Percentiles rank a stretch among this genome's conserved stretches.
Evolutionary conservation across 2,113 vertebrate species (phyloP).

Genomic region (Lampris incognitus): DNA sequence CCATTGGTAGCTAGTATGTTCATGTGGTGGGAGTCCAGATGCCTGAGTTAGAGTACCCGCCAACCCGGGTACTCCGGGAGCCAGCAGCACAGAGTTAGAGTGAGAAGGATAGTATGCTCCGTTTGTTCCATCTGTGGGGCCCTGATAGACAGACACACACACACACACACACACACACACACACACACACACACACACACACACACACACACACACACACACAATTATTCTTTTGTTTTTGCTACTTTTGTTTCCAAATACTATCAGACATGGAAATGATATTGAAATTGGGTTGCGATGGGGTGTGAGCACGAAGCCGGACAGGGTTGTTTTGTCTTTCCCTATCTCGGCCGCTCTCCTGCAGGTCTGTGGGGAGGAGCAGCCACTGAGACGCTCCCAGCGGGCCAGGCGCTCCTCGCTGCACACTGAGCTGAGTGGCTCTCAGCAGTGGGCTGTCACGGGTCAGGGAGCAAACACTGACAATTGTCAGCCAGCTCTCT

Average conservation of each 20-base stretch:
- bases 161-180: neutral
- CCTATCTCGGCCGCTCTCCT: constrained; percentile 29
- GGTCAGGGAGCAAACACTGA: constrained; percentile 75
- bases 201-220: neutral
- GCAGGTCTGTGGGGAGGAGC: constrained; percentile 33
- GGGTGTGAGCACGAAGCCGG: constrained; percentile 35
- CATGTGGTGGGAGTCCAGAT: constrained; percentile 22
- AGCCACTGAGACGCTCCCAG: constrained; percentile 22
- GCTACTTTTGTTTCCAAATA: constrained; percentile 43
- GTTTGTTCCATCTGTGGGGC: constrained; percentile 54
- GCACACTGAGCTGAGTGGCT: constrained; percentile 43
- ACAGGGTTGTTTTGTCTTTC: constrained; percentile 48
- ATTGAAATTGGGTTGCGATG: constrained; percentile 32
- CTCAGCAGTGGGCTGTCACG: constrained; percentile 51
- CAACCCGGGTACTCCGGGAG: constrained; percentile 40
- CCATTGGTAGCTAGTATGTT: constrained; percentile 21
- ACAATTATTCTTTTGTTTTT: constrained; percentile 50
- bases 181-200: neutral
- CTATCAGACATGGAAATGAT: constrained; percentile 31
- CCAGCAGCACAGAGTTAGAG: constrained; percentile 21
- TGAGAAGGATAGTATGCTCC: constrained; percentile 40
- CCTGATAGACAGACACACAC: constrained; percentile 47
- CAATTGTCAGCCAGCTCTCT: constrained; percentile 61
- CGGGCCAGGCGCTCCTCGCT: constrained; percentile 23
- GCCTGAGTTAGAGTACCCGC: constrained; percentile 18